Evolutionary conservation across 1,140 invertebrate species (phyloP).

Genomic region (Cotesia chilonis): DNA sequence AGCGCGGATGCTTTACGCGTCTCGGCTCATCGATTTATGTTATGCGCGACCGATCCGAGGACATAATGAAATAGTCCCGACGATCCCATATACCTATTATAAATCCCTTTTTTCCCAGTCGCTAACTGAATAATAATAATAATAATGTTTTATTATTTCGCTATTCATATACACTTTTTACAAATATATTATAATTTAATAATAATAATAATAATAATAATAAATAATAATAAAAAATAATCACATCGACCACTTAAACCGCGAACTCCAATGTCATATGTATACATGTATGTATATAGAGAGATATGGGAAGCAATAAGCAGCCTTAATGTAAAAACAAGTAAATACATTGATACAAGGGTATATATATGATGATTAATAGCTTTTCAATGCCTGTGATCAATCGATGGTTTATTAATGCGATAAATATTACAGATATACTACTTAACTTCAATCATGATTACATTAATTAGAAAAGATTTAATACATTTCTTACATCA

Average conservation of each 20-base stretch:
- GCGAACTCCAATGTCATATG: not conserved
- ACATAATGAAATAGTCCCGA: constrained; percentile 28
- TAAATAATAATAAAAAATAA: not conserved
- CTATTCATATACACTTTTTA: too few relatives aligned
- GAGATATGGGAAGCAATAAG: not conserved
- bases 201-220: not conserved
- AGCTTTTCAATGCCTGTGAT: constrained; percentile 9
- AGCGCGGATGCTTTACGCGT: constrained; percentile 42
- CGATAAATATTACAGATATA: constrained; percentile 16
- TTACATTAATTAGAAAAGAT: not conserved
- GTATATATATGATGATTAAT: constrained; percentile 24
- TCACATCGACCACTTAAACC: not conserved
- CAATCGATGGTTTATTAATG: constrained; percentile 16
- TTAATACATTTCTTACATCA: not conserved
- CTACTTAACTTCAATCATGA: constrained; percentile 3
- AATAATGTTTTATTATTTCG: too few relatives aligned
- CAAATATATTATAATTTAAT: too few relatives aligned
- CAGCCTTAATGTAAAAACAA: not conserved
- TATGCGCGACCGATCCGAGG: constrained; percentile 16
- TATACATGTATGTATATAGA: not conserved
- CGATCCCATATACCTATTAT: constrained; percentile 21
- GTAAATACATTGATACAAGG: not conserved
- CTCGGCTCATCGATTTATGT: constrained; percentile 37
- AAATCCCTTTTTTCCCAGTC: constrained; percentile 14
- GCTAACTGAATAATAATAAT: too few relatives aligned